These are phyloP conservation scores for Adela reaumurella DNA, from an alignment of 2,888 invertebrate genomes.

Conservation along the genomic window DNA sequence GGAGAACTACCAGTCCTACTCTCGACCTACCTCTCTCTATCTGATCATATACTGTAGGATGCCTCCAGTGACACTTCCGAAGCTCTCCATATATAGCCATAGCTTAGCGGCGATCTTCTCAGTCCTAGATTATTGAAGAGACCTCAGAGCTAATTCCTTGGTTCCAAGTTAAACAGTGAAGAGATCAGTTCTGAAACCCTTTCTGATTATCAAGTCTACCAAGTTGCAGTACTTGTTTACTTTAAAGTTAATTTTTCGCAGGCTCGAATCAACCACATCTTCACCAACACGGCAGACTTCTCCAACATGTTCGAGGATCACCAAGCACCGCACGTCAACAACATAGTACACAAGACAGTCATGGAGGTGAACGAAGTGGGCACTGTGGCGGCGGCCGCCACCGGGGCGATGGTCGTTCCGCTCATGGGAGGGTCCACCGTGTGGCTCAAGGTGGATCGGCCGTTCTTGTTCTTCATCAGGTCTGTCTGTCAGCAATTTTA, in stretches of 20 bases:
- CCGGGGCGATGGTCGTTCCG: slow-evolving; percentile 57
- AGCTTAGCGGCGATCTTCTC: too few relatives aligned
- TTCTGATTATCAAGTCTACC: not conserved
- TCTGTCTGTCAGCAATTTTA: not conserved
- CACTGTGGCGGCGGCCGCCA: slow-evolving; percentile 62
- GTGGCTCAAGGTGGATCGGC: slow-evolving; percentile 54
- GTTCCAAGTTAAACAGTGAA: too few relatives aligned
- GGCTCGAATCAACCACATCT: slow-evolving; percentile 58
- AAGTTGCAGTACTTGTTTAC: too few relatives aligned
- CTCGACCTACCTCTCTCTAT: too few relatives aligned
- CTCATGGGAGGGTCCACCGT: slow-evolving; percentile 52
- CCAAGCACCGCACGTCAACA: slow-evolving; percentile 39
- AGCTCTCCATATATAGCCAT: too few relatives aligned
- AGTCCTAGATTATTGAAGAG: too few relatives aligned
- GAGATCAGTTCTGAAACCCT: not conserved
- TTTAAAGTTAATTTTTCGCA: too few relatives aligned
- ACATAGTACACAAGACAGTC: slow-evolving; percentile 60
- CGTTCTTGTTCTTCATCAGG: slow-evolving; percentile 64
- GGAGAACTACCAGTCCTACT: too few relatives aligned
- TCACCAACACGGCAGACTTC: slow-evolving; percentile 53
- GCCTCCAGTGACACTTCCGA: too few relatives aligned
- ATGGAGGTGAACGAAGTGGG: slow-evolving; percentile 65
- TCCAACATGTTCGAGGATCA: slow-evolving; percentile 45
- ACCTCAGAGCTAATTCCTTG: too few relatives aligned
- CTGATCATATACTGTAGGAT: too few relatives aligned